Conservation (phyloP, 2,888 invertebrate genomes). For the Onchidella celtica region DNA sequence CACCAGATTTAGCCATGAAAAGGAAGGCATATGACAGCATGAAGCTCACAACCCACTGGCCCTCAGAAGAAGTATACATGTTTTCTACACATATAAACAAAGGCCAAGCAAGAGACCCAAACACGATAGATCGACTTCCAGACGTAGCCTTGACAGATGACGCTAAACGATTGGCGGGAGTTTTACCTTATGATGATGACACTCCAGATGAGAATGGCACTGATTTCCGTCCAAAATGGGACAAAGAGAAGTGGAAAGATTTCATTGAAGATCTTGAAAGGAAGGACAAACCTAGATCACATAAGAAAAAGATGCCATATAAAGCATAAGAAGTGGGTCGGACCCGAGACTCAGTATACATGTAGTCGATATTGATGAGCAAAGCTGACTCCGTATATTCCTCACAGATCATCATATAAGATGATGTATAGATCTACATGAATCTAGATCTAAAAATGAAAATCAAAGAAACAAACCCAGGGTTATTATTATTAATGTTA, state of each 20-base stretch:
- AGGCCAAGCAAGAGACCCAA: neutral
- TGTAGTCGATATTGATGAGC: too few relatives aligned
- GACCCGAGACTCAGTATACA: too few relatives aligned
- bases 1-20: slow-evolving; percentile 62
- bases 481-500: too few relatives aligned
- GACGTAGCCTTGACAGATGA: slow-evolving; percentile 54
- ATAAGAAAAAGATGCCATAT: neutral
- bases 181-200: slow-evolving; percentile 47
- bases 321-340: neutral
- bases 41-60: slow-evolving; percentile 68
- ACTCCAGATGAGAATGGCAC: slow-evolving; percentile 10
- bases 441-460: too few relatives aligned
- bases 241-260: neutral
- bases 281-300: neutral
- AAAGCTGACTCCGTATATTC: too few relatives aligned
- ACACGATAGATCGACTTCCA: slow-evolving; percentile 50
- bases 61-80: slow-evolving; percentile 61
- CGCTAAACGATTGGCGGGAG: slow-evolving; percentile 52
- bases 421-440: too few relatives aligned
- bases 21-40: slow-evolving; percentile 61
- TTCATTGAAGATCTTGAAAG: neutral
- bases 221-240: slow-evolving; percentile 4
- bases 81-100: slow-evolving; percentile 45
- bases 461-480: too few relatives aligned
- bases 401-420: too few relatives aligned